phyloP scores from a whole-genome alignment of 2,113 vertebrate genomes.

The Hypocryptadius cinnamomeus region DNA sequence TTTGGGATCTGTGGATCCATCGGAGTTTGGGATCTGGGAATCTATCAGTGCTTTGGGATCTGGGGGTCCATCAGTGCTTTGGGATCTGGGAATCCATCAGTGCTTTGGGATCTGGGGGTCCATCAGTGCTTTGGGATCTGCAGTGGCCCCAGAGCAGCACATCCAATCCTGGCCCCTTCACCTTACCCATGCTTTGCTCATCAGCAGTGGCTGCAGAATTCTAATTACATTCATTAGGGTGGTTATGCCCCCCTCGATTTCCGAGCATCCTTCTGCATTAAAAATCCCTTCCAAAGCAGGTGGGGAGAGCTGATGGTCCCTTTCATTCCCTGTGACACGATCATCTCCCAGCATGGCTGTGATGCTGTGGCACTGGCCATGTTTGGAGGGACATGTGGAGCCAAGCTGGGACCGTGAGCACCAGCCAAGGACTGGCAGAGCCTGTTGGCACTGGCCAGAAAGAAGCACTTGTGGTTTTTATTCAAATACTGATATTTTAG shows the following conservation, averaged over 20 bases:
- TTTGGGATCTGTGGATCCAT: too few relatives aligned
- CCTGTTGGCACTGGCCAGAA: not conserved
- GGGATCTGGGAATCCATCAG: too few relatives aligned
- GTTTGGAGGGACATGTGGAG: not conserved
- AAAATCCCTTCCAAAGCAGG: not conserved
- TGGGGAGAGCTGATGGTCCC: not conserved
- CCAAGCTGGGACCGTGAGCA: not conserved
- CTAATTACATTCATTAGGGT: not conserved
- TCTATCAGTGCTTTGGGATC: too few relatives aligned
- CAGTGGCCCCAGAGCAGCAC: not conserved
- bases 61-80: too few relatives aligned
- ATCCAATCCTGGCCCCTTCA: not conserved
- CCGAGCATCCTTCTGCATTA: not conserved
- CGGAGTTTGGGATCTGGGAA: fast-evolving
- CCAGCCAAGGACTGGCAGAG: not conserved
- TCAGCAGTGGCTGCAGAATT: not conserved
- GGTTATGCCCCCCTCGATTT: not conserved
- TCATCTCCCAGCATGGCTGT: not conserved
- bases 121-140: fast-evolving
- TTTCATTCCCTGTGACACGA: not conserved
- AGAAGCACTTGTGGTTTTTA: not conserved
- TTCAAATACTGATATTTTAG: not conserved
- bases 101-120: too few relatives aligned
- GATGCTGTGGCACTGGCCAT: not conserved
- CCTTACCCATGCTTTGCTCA: not conserved